Evolutionary conservation across 1,140 invertebrate genomes (phyloP).

Genomic region (Riptortus pedestris): DNA sequence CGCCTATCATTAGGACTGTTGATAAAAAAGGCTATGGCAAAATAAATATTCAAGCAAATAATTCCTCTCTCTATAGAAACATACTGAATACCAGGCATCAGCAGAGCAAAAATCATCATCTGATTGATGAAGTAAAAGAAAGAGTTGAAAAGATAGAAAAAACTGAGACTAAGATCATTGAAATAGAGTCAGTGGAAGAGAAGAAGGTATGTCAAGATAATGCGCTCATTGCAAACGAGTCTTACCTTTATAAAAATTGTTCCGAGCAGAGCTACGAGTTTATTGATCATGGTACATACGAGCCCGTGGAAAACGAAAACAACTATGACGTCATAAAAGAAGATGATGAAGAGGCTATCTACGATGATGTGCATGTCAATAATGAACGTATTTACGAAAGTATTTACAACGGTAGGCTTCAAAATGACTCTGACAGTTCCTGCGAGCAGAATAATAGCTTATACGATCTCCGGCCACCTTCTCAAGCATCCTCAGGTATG

Average conservation of each 20-base stretch:
- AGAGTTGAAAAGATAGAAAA: background rate
- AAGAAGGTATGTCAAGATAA: no score
- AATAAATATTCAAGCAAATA: constrained; percentile 3
- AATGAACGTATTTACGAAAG: constrained; percentile 21
- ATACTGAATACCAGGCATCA: no score
- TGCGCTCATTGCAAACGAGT: no score
- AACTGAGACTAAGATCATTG: background rate
- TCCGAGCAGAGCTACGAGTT: background rate
- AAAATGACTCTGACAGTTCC: constrained; percentile 28
- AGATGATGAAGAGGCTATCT: constrained; percentile 15
- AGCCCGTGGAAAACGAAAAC: constrained; percentile 14
- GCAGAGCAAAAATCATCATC: background rate
- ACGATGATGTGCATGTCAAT: constrained; percentile 23
- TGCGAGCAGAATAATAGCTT: constrained; percentile 33
- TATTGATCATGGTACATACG: background rate
- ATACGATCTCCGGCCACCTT: constrained; percentile 29
- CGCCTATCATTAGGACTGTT: background rate
- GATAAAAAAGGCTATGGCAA: constrained; percentile 16
- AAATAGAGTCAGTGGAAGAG: no score
- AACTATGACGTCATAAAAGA: constrained; percentile 21
- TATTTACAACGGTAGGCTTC: constrained; percentile 4
- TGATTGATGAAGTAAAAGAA: background rate
- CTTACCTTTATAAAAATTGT: no score
- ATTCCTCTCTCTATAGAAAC: constrained; percentile 10
- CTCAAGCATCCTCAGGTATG: constrained; percentile 30